Conservation (phyloP, 2,888 invertebrate species). For the Metopia argyrocephala region DNA sequence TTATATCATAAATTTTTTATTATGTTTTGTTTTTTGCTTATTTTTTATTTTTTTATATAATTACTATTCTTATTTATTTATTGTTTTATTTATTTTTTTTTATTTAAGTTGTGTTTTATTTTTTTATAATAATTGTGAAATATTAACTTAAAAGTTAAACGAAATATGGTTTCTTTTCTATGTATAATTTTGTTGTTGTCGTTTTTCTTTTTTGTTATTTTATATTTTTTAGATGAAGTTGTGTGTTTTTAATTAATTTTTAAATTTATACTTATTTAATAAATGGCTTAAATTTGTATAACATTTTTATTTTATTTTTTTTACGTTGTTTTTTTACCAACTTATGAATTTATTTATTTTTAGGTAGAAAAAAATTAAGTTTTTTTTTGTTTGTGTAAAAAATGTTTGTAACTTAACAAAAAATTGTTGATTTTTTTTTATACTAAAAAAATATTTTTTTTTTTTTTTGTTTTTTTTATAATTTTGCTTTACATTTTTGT, state of each 20-base stretch:
- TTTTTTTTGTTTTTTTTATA: neutral
- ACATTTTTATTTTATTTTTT: slow-evolving; percentile 68
- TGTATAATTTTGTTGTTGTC: slow-evolving; percentile 2
- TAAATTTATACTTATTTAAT: slow-evolving; percentile 69
- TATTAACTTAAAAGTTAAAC: slow-evolving; percentile 62
- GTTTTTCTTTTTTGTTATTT: slow-evolving; percentile 54
- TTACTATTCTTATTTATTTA: slow-evolving; percentile 55
- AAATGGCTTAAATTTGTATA: slow-evolving; percentile 72
- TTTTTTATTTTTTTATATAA: slow-evolving; percentile 47
- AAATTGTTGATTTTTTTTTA: slow-evolving; percentile 6
- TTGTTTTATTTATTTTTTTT: slow-evolving; percentile 28
- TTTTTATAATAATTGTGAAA: slow-evolving; percentile 62
- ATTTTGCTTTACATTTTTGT: neutral
- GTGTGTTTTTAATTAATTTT: slow-evolving; percentile 49
- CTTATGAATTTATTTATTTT: slow-evolving; percentile 65
- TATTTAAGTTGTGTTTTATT: slow-evolving; percentile 43
- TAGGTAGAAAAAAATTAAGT: slow-evolving; percentile 54
- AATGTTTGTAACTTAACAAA: slow-evolving; percentile 20
- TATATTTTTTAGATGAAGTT: slow-evolving; percentile 56
- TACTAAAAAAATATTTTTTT: slow-evolving; percentile 14
- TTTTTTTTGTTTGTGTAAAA: slow-evolving; percentile 30
- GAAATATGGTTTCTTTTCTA: slow-evolving; percentile 52
- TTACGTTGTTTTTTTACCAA: slow-evolving; percentile 53
- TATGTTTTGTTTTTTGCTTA: slow-evolving; percentile 71
- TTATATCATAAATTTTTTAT: slow-evolving; percentile 77